Conservation (phyloP, 2,888 invertebrate genomes). For the Agrotis puta region DNA sequence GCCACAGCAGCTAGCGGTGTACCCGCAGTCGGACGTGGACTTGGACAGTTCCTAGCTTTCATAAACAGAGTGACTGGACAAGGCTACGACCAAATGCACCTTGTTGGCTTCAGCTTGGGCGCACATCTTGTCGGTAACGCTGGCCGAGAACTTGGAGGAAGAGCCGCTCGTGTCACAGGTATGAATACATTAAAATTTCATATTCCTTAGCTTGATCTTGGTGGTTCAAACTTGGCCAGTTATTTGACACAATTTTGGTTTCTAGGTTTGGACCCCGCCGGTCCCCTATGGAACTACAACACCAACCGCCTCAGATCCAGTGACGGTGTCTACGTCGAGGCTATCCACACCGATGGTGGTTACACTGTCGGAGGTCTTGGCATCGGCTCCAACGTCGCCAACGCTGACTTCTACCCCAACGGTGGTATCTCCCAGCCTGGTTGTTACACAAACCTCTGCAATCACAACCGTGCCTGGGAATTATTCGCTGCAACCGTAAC, state of each 20-base stretch:
- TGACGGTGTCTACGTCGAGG: conserved; percentile 81
- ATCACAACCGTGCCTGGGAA: conserved; percentile 77
- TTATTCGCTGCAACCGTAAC: conserved; percentile 74
- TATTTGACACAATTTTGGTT: not conserved
- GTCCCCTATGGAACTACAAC: conserved; percentile 71
- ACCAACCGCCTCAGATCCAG: conserved; percentile 64
- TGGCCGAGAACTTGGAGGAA: conserved; percentile 74
- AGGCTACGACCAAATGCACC: conserved; percentile 72
- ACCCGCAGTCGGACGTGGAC: conserved; percentile 75
- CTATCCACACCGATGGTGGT: conserved; percentile 74
- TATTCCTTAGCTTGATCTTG: not conserved
- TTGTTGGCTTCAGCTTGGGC: conserved; percentile 85
- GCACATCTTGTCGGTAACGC: conserved; percentile 82
- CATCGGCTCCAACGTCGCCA: conserved; percentile 83
- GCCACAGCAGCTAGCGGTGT: conserved; percentile 73
- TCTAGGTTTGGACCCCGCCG: conserved; percentile 63
- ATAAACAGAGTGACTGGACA: conserved; percentile 71
- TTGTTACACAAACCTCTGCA: conserved; percentile 73
- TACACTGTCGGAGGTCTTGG: conserved; percentile 78
- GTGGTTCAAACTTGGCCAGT: not conserved
- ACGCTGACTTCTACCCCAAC: conserved; percentile 91
- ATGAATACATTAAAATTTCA: not conserved
- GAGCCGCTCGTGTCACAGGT: conserved; percentile 78
- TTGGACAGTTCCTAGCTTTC: conserved; percentile 79
- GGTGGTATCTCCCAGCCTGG: conserved; percentile 82